phyloP scores from a whole-genome alignment of 1,140 invertebrate species.

The Aleiodes sp. region DNA sequence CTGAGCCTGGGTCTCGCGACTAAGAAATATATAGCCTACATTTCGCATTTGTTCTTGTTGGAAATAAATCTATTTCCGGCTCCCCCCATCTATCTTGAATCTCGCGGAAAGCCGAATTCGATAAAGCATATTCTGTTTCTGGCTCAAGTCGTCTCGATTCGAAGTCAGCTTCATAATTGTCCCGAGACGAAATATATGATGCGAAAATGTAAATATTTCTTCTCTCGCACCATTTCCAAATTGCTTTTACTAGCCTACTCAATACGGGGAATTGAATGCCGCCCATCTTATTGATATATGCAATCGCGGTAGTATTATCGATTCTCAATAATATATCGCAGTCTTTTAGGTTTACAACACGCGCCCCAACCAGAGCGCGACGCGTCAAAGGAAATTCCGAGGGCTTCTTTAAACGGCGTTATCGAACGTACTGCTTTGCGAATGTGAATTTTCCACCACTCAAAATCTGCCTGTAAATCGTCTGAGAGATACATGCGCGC shows the following conservation, averaged over 20 bases:
- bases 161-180: conserved; percentile 30
- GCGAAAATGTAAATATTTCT: conserved; percentile 25
- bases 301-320: conserved; percentile 34
- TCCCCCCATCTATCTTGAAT: conserved; percentile 35
- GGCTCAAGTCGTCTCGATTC: conserved; percentile 26
- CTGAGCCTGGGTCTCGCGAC: conserved; percentile 39
- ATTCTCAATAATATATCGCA: conserved; percentile 31
- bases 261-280: conserved; percentile 9
- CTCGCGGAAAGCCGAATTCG: conserved; percentile 12
- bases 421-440: background rate
- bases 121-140: conserved; percentile 33
- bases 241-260: background rate
- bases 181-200: conserved; percentile 24
- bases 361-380: background rate
- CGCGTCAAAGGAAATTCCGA: conserved; percentile 4
- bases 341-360: background rate
- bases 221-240: conserved; percentile 29
- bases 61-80: conserved; percentile 45
- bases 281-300: conserved; percentile 31
- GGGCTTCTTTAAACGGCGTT: background rate
- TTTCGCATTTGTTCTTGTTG: conserved; percentile 42
- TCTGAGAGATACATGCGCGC: background rate
- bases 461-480: background rate
- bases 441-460: conserved; percentile 21
- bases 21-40: conserved; percentile 42